These are phyloP conservation scores for Hemithea aestivaria DNA, from an alignment of 2,888 invertebrate species.

Conservation along the genomic window DNA sequence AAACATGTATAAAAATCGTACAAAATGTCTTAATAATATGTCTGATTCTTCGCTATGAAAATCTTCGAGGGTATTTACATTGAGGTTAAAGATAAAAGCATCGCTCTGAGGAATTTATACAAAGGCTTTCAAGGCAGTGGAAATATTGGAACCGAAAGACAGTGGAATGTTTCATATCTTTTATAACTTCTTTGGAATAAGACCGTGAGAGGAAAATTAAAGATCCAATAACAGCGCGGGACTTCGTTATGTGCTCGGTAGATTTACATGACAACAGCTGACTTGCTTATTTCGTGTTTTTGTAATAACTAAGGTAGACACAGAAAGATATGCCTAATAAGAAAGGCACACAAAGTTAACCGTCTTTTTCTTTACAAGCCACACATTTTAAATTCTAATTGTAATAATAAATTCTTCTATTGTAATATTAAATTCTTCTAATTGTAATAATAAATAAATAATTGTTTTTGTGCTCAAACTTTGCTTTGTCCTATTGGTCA, in stretches of 20 bases:
- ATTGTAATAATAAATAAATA: too few relatives aligned
- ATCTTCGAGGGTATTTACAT: slow-evolving; percentile 41
- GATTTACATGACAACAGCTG: too few relatives aligned
- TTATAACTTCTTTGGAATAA: slow-evolving; percentile 18
- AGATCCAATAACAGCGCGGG: slow-evolving; percentile 2
- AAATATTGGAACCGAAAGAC: slow-evolving; percentile 37
- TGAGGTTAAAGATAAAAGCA: slow-evolving; percentile 53
- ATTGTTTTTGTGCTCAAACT: too few relatives aligned
- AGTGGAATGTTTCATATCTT: slow-evolving; percentile 25
- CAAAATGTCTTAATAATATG: not conserved
- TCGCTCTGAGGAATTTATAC: slow-evolving; percentile 45
- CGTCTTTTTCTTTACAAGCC: too few relatives aligned
- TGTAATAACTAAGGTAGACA: too few relatives aligned
- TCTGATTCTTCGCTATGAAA: not conserved
- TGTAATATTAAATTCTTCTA: too few relatives aligned
- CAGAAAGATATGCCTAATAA: too few relatives aligned
- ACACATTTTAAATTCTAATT: too few relatives aligned
- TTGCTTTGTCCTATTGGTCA: too few relatives aligned
- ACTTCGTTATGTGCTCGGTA: not conserved
- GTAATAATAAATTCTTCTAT: too few relatives aligned
- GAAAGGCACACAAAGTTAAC: too few relatives aligned
- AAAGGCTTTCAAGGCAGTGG: slow-evolving; percentile 43
- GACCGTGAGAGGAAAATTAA: slow-evolving; percentile 8
- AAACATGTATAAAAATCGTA: slow-evolving; percentile 2
- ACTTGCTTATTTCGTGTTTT: too few relatives aligned